phyloP scores from a whole-genome alignment of 2,888 invertebrate genomes.

The Lasioglossum pauxillum region DNA sequence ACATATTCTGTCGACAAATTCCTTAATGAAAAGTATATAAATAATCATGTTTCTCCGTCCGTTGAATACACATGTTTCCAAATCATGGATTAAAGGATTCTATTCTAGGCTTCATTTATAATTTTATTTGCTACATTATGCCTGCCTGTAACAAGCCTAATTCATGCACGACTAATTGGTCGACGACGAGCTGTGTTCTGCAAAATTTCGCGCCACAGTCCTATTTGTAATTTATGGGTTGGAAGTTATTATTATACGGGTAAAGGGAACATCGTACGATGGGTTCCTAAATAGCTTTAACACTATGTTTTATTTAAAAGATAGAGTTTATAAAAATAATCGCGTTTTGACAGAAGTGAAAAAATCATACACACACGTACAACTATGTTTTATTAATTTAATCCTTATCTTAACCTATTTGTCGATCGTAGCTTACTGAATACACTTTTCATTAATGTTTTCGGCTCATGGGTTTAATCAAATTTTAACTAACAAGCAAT shows the following conservation, averaged over 20 bases:
- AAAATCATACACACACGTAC: too few species aligned
- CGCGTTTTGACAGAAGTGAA: too few species aligned
- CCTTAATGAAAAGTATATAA: background rate
- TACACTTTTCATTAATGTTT: too few species aligned
- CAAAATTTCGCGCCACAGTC: conserved; percentile 1
- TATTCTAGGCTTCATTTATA: background rate
- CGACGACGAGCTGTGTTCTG: conserved; percentile 1
- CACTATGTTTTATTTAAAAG: background rate
- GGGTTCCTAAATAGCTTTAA: background rate
- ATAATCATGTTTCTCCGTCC: too few species aligned
- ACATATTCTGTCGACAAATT: too few species aligned
- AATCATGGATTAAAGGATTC: background rate
- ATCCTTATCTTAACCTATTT: too few species aligned
- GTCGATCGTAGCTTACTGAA: too few species aligned
- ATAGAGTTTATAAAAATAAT: too few species aligned
- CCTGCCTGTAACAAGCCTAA: background rate
- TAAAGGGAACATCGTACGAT: background rate
- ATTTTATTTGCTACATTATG: background rate
- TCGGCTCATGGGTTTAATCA: too few species aligned
- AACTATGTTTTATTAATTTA: too few species aligned
- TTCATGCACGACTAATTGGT: background rate
- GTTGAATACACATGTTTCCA: too few species aligned
- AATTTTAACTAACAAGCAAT: too few species aligned
- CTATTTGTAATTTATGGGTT: background rate
- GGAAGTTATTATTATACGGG: background rate